Percentiles rank a stretch among this genome's conserved stretches.
phyloP scores from a whole-genome alignment of 2,797 vertebrate genomes.

The Prionace glauca region DNA sequence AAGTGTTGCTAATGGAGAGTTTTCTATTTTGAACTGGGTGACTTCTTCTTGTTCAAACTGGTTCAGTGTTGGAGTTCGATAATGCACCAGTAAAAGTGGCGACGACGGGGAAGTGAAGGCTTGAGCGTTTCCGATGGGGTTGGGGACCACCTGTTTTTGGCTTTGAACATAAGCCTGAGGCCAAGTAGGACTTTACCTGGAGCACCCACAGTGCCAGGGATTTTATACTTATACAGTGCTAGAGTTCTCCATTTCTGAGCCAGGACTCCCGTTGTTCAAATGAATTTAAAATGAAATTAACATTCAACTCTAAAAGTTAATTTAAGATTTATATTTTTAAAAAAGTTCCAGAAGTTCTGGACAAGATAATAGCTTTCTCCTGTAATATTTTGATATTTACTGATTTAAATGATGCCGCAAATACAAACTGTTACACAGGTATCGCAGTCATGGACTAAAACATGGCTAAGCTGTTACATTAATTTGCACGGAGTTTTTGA shows the following conservation, averaged over 20 bases:
- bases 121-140: background rate
- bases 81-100: background rate
- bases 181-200: background rate
- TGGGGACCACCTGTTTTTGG: background rate
- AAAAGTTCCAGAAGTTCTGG: background rate
- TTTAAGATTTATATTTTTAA: background rate
- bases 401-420: background rate
- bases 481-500: background rate
- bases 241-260: background rate
- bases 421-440: background rate
- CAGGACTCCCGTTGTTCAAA: background rate
- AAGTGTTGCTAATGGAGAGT: background rate
- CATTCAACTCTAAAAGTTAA: background rate
- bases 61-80: background rate
- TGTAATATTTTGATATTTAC: background rate
- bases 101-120: background rate
- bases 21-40: background rate
- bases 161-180: background rate
- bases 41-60: background rate
- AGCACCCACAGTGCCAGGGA: background rate
- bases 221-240: too few species aligned
- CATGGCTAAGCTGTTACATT: background rate
- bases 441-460: too few species aligned
- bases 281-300: background rate
- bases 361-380: background rate